Conservation (phyloP, 2,888 invertebrate species). For the Venustoraphidia nigricollis region DNA sequence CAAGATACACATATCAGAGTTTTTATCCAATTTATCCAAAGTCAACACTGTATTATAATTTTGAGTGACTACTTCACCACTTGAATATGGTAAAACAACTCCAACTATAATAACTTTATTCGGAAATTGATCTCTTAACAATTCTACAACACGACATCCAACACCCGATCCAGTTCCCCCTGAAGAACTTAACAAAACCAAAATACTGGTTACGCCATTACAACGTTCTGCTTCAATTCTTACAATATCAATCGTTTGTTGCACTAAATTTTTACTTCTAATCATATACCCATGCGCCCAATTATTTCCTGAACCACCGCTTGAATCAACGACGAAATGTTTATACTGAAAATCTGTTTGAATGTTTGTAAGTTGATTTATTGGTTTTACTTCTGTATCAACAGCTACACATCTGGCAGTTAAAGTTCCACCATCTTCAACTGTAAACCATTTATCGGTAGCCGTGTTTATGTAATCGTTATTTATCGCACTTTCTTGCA, state of each 20-base stretch:
- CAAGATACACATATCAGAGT: slow-evolving; percentile 26
- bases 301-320: slow-evolving; percentile 35
- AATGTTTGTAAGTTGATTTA: slow-evolving; percentile 20
- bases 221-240: slow-evolving; percentile 28
- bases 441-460: slow-evolving; percentile 29
- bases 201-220: slow-evolving; percentile 27
- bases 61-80: slow-evolving; percentile 34
- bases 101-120: slow-evolving; percentile 27
- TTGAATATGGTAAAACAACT: slow-evolving; percentile 29
- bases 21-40: slow-evolving; percentile 27
- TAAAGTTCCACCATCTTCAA: slow-evolving; percentile 20
- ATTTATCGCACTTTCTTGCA: slow-evolving; percentile 10
- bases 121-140: slow-evolving; percentile 27
- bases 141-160: slow-evolving; percentile 28
- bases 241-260: slow-evolving; percentile 23
- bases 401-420: slow-evolving; percentile 30
- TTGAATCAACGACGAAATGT: slow-evolving; percentile 26
- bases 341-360: slow-evolving; percentile 22
- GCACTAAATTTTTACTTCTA: slow-evolving; percentile 25
- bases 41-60: slow-evolving; percentile 34
- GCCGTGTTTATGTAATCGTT: slow-evolving; percentile 22
- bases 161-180: slow-evolving; percentile 39
- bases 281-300: slow-evolving; percentile 34
- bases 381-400: slow-evolving; percentile 34
- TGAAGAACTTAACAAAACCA: slow-evolving; percentile 30